phyloP scores from a whole-genome alignment of 2,888 invertebrate genomes.

The Pycnomerus fuliginosus region DNA sequence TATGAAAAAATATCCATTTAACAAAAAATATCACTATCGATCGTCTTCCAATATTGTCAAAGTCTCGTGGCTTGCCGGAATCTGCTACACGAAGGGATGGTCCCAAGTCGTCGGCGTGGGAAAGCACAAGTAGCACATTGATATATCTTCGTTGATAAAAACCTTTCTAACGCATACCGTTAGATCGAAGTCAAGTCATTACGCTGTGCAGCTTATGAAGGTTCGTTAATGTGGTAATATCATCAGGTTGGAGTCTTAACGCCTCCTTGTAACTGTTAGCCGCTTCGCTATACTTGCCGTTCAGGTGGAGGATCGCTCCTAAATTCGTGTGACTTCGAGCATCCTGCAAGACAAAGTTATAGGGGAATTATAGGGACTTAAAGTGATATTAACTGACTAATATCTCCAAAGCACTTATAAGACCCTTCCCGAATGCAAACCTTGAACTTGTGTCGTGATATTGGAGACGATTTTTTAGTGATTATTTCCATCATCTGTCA shows the following conservation, averaged over 20 bases:
- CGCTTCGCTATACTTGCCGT: constrained; percentile 86
- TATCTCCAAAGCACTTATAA: constrained; percentile 7
- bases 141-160: constrained; percentile 37
- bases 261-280: constrained; percentile 85
- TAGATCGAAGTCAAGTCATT: constrained; percentile 55
- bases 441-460: no score
- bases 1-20: constrained; percentile 28
- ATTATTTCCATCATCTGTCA: no score
- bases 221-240: constrained; percentile 85
- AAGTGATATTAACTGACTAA: constrained; percentile 1
- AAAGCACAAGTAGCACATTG: constrained; percentile 25
- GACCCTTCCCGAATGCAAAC: no score
- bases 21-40: constrained; percentile 50
- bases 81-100: constrained; percentile 27
- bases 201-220: constrained; percentile 70
- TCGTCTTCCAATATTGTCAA: constrained; percentile 50
- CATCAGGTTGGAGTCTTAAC: constrained; percentile 81
- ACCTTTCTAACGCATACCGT: constrained; percentile 15
- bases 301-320: constrained; percentile 91
- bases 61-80: constrained; percentile 36
- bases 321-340: constrained; percentile 91
- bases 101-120: constrained; percentile 29
- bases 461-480: no score
- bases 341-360: constrained; percentile 59
- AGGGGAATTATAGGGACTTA: constrained; percentile 6